Evolutionary conservation across 1,140 invertebrate genomes (phyloP), one percentile per base, ranked within the genome.

Genomic region (Diploscapter pachys): DNA sequence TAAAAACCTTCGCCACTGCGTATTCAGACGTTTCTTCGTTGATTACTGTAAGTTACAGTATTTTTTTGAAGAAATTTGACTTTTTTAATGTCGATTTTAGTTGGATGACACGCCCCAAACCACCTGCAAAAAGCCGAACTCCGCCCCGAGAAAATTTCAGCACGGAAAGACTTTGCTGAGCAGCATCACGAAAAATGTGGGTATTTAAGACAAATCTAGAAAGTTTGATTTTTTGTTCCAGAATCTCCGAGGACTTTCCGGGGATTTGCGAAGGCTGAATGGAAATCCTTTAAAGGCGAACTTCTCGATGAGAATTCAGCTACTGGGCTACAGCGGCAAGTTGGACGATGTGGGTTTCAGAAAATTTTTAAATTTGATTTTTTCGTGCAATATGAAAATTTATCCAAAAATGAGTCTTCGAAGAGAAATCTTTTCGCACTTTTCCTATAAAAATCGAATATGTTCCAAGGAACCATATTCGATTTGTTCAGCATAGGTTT

Each of bases 291-390:
- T 71, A 53, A 70, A 68, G 8, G 71, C 72, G 54, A 85, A 85
- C 56, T 85, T 85, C 68, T 78, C 82, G 13, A 82, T 85, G 75
- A 79, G 83, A 55, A 85, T 85, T 56, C 75, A 83, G 54, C 73
- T 85, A 9, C 72, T 85, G 8, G 83, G 83, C 9, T 85, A 82
- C 63, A 83, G 71, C 57, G 83, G 83, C 2, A 65, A 72, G 13
- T 72, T 85, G 57, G 80, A 82, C 64, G 83, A 85, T 66, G 83
- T 83, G 59, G 69, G 71, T 71, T 31, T 31, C 31, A 50, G 53
- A 49, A n/a, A 51, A 72, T 2, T 50, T 50, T 55, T 8, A n/a
- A 31, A 54, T 65, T 9, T 52, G 11, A 63, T 52, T 31, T 31
- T 31, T 31, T 1, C 31, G 1, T 3, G 49, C 4, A 53, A 31